These are phyloP conservation scores for Hyles vespertilio DNA, from an alignment of 1,140 invertebrate species.

Conservation along the genomic window DNA sequence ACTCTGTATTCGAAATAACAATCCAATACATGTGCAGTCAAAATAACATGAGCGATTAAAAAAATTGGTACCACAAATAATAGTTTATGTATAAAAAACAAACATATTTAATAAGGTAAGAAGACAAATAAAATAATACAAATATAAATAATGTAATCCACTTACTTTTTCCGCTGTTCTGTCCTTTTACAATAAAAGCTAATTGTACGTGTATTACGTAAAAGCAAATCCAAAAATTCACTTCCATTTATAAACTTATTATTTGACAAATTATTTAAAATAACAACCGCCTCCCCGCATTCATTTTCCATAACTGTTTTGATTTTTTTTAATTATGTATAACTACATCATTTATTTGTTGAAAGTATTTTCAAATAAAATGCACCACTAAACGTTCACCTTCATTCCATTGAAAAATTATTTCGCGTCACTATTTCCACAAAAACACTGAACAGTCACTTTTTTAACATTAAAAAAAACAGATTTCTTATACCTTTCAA, in stretches of 20 bases:
- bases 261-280: constrained; percentile 36
- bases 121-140: background rate
- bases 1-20: too few relatives aligned
- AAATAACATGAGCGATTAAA: too few relatives aligned
- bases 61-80: too few relatives aligned
- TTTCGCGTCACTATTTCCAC: too few relatives aligned
- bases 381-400: background rate
- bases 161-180: constrained; percentile 50
- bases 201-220: constrained; percentile 44
- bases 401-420: background rate
- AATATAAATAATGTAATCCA: constrained; percentile 13
- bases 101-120: background rate
- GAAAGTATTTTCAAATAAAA: constrained; percentile 8
- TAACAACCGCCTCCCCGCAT: constrained; percentile 27
- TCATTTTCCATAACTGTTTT: constrained; percentile 61
- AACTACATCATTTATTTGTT: constrained; percentile 2
- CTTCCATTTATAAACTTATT: constrained; percentile 66
- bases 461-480: background rate
- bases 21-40: too few relatives aligned
- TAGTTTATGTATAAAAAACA: too few relatives aligned
- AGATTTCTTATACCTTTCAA: background rate
- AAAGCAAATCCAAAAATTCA: constrained; percentile 55
- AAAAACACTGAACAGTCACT: too few relatives aligned
- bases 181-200: constrained; percentile 36
- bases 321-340: constrained; percentile 11